Base-by-base conservation (phyloP, 1,140 invertebrate genomes). In the Hermetia illucens region DNA sequence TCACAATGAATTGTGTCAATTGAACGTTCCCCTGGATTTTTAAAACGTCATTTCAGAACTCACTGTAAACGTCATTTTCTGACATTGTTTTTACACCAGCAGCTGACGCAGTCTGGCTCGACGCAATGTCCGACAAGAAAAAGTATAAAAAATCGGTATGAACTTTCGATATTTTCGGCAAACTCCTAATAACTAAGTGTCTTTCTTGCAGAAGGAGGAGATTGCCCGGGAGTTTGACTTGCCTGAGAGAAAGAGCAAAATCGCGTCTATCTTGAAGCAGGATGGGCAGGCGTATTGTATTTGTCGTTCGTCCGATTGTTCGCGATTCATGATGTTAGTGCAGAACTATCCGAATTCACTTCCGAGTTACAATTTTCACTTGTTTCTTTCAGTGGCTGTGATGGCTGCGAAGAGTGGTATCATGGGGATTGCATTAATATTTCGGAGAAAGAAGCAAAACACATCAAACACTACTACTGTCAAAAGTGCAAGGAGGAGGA, bases 351-450 rank as follows among this genome's bases (percentile, higher is more conserved):
- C 6, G 18, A 19, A 36, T 6, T 9, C 16, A 19, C 18, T 19
- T 15, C 21, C 10, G 24, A 22, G 20, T 39, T 33, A 13, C 20
- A 48, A 12, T 30, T 5, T 24, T 49, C 40, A 27, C 39, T 35
- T 48, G 38, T 41, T 51, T 40, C 48, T 55, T 62, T 9, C 44
- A 83, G 84, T 62, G 88, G 84, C 30, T 97, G 93, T 68, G 94
- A 97, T 64, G 74, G 84, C 21, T 98, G 94, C 64, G 89, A 97
- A 62, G 91, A 96, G 66, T 98, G 94, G 93, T 98, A 93, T 55
- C 94, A 98, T 63, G 92, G 92, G 8, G 89, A 95, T 52, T 97
- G 93, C 61, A 93, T 98, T 50, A 86, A 85, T 47, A 89, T 97
- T 40, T 92, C 87, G 8, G 82, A 93, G 55, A 76, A 83, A 46